Percentiles rank a stretch among this genome's conserved stretches.
Evolutionary conservation across 2,113 vertebrate species (phyloP).

Genomic region (Meles meles): DNA sequence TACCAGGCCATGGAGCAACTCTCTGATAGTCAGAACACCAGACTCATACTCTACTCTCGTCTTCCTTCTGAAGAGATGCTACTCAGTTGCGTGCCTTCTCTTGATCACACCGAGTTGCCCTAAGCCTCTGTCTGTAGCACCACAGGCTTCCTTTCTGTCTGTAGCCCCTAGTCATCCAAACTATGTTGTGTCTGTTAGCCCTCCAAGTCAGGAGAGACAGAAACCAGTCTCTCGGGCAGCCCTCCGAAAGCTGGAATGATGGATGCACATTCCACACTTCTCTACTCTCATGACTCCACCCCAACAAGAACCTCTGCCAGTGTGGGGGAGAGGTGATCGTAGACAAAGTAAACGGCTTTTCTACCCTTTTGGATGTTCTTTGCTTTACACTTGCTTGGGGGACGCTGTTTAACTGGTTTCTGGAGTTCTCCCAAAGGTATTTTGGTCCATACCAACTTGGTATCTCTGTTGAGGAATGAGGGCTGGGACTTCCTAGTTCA

Average conservation of each 20-base stretch:
- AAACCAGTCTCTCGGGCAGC: background rate
- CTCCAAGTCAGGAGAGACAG: background rate
- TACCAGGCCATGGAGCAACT: background rate
- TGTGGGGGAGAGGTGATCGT: no score
- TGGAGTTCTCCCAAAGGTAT: background rate
- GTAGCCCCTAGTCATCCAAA: background rate
- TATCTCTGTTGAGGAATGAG: background rate
- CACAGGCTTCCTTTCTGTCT: background rate
- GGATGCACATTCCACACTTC: background rate
- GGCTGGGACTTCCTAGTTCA: background rate
- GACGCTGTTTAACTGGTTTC: background rate
- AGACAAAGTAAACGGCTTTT: background rate
- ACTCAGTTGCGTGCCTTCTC: background rate
- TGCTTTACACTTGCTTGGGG: background rate
- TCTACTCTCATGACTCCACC: background rate
- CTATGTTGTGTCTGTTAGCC: background rate
- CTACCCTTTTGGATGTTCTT: background rate
- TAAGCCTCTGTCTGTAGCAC: background rate
- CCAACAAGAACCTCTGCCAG: background rate
- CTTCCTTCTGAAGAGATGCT: background rate
- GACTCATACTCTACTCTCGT: background rate
- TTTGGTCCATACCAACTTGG: background rate
- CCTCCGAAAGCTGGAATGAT: background rate
- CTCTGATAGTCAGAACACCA: background rate
- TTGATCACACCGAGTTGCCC: background rate